Percentiles rank a stretch among this genome's conserved stretches.
Evolutionary conservation across 2,888 invertebrate species (phyloP).

Genomic region (Gymnosoma rotundatum): DNA sequence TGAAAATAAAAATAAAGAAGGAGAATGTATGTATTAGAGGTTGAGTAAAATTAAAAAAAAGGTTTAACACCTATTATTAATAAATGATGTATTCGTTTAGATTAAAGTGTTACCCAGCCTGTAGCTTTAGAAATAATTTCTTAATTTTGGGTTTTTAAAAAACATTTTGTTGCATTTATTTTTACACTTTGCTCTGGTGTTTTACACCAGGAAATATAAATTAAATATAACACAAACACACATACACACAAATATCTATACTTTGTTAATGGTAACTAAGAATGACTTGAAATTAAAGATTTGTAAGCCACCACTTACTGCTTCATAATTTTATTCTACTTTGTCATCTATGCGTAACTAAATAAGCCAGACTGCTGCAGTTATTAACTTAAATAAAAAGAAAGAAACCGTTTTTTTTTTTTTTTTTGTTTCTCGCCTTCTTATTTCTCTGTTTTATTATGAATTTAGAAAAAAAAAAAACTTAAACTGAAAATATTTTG

Average conservation of each 20-base stretch:
- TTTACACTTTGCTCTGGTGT: neutral
- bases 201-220: conserved; percentile 66
- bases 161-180: conserved; percentile 54
- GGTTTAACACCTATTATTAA: conserved; percentile 63
- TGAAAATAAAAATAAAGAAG: neutral
- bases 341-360: conserved; percentile 82
- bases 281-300: conserved; percentile 12
- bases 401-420: conserved; percentile 41
- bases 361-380: conserved; percentile 76
- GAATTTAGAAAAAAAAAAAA: conserved; percentile 20
- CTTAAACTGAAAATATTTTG: conserved; percentile 41
- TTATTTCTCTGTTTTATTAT: conserved; percentile 54
- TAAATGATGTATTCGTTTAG: conserved; percentile 40
- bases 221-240: conserved; percentile 42
- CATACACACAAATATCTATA: neutral
- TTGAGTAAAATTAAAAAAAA: conserved; percentile 17
- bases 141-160: conserved; percentile 53
- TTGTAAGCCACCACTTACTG: neutral
- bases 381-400: conserved; percentile 52
- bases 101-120: conserved; percentile 71
- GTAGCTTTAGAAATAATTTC: conserved; percentile 16
- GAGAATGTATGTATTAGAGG: neutral
- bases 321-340: conserved; percentile 73
- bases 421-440: too few relatives aligned
- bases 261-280: neutral